Percentiles rank a stretch among this genome's conserved stretches.
phyloP scores from a whole-genome alignment of 2,113 vertebrate species.

The Melanerpes formicivorus region DNA sequence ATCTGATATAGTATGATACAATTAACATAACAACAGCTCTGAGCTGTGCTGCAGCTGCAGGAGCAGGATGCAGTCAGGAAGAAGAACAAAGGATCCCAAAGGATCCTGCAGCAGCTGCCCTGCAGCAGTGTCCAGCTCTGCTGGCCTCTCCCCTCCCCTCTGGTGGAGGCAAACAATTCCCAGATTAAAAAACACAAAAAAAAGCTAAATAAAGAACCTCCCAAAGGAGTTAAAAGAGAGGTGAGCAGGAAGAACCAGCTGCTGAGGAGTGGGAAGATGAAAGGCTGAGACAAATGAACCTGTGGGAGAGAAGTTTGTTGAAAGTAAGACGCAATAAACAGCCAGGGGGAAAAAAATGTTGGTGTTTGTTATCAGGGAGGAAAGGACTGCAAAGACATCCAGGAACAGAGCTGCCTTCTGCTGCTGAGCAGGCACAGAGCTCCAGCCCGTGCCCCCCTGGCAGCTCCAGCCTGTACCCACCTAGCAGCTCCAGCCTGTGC shows the following conservation, averaged over 20 bases:
- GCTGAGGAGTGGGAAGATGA: conserved; percentile 53
- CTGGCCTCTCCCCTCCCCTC: not conserved
- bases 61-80: conserved; percentile 12
- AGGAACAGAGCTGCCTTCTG: not conserved
- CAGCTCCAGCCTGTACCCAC: no score
- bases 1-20: not conserved
- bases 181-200: not conserved
- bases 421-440: not conserved
- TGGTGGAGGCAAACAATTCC: not conserved
- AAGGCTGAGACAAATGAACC: conserved; percentile 45
- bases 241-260: conserved; percentile 56
- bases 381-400: not conserved
- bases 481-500: no score
- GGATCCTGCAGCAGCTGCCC: not conserved
- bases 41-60: not conserved
- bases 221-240: not conserved
- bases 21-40: not conserved
- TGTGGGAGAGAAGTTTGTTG: conserved; percentile 29
- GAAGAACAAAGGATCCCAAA: not conserved
- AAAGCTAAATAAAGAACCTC: conserved; percentile 14
- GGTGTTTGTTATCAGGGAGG: not conserved
- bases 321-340: conserved; percentile 26
- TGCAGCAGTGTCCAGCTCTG: not conserved
- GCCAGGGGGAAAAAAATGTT: not conserved
- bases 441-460: not conserved